Evolutionary conservation across 2,888 invertebrate genomes (phyloP), one percentile per base, ranked within the genome.

Genomic region (Nipponacmea schrenckii): DNA sequence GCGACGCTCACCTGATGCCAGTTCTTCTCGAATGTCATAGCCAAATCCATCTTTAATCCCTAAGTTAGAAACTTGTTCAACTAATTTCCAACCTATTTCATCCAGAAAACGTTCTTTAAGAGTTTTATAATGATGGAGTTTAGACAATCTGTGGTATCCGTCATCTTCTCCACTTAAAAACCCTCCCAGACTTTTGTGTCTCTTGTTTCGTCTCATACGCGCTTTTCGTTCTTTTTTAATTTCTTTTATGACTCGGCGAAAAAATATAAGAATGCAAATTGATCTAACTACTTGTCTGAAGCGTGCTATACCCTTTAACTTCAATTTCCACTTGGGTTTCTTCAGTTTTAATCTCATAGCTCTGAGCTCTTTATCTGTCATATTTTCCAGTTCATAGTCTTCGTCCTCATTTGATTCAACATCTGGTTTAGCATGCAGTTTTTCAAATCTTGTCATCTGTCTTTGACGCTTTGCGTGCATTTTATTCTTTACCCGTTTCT

Each of bases 321-420:
- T 15, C 17, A 26, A n/a, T 46, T 44, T 66, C 15, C n/a, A 20
- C 44, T 62, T 39, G 45, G 39, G 24, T 27, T 70, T 66, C 48
- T 45, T 66, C 8, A 26, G 20, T 27, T 67, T 69, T 46, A 69
- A 44, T 66, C 70, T 44, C 62, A 70, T 24, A 12, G 62, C 62
- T 56, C 70, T 65, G 26, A 70, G 27, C 62, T 70, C 64, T 67
- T 65, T 66, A n/a, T 66, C 27, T 48, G 70, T 50, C 48, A 70
- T 46, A 4, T 46, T 20, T 10, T 46, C 20, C n/a, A 64, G 0
- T n/a, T 50, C 26, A n/a, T 46, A 17, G 31, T 24, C 46, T 31
- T 45, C 65, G 24, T 65, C 62, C 27, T 48, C 48, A 63, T 64
- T 46, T 20, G 56, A 26, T 39, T n/a, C 12, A 4, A n/a, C 44